Base-by-base conservation (phyloP, 2,797 vertebrate genomes). In the Catamblyrhynchus diadema region DNA sequence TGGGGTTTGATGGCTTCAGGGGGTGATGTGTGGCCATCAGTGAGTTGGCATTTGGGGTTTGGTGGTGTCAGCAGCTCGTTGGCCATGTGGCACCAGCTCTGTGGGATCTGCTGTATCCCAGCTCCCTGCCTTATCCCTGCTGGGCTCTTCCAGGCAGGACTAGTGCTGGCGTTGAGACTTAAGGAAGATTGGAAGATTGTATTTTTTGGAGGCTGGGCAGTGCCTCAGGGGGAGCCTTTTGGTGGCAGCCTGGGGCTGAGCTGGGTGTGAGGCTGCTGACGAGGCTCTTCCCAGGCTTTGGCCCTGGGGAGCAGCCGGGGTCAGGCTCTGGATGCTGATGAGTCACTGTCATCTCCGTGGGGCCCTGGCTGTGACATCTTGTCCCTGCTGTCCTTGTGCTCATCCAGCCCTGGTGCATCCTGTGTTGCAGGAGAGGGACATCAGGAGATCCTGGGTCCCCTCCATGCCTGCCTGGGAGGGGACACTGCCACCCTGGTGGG, bases 301-400 rank as follows among this genome's bases (percentile, higher is more conserved):
- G 61, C 51, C 11, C 12, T 8, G 64, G 57, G 80, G 57, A 71
- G 72, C 89, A 12, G 59, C 51, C 1, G 8, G 59, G 79, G 57
- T 89, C 14, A 9, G 86, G 74, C 67, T 79, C 5, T 60, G 86
- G 78, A 42, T 66, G 74, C 60, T 81, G 90, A 70, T 86, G 86
- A 88, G 86, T 94, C 79, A 64, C 39, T 0, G 6, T 57, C 44
- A 4, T 2, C 16, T 51, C 65, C 1, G 24, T 8, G 64, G 62
- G 56, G 87, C 71, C 44, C 57, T 64, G 72, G 15, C 65, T 72
- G 88, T 65, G 81, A 28, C 81, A 51, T 44, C 59, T n/a, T 17
- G 17, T 90, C 70, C 90, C 44, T 0, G 1, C 32, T 72, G 72
- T 73, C 78, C 48, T 42, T 42, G 0, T 17, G n/a, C 25, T 70